Percentiles rank a stretch among this genome's conserved stretches.
Evolutionary conservation across 1,140 invertebrate genomes (phyloP).

Genomic region (Drosophila athabasca): DNA sequence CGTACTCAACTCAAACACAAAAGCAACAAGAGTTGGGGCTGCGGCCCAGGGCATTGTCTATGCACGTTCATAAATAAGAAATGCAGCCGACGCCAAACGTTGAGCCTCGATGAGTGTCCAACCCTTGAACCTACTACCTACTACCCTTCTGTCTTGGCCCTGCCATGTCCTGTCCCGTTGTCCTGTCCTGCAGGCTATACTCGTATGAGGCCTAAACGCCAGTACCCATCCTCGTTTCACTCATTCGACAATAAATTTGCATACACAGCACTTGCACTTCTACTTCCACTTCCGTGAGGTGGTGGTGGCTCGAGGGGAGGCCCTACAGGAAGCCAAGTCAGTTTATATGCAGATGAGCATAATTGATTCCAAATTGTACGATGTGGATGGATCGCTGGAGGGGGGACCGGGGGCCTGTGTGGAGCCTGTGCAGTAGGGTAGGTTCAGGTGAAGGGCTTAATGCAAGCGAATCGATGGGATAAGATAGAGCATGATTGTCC

Average conservation of each 20-base stretch:
- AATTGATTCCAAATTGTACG: constrained; percentile 76
- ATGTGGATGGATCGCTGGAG: too few species aligned
- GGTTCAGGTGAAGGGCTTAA: constrained; percentile 56
- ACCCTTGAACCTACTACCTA: constrained; percentile 13
- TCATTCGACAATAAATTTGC: constrained; percentile 78
- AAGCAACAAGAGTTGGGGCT: constrained; percentile 33
- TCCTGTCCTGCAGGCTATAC: background rate
- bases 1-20: constrained; percentile 51
- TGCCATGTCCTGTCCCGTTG: background rate
- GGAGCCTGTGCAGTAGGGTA: constrained; percentile 1
- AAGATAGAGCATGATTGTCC: constrained; percentile 56
- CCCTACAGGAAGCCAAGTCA: constrained; percentile 60
- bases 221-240: constrained; percentile 36
- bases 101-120: constrained; percentile 21
- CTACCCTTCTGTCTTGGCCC: background rate
- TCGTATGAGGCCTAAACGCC: constrained; percentile 14
- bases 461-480: constrained; percentile 49
- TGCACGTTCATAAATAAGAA: constrained; percentile 82
- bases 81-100: constrained; percentile 62
- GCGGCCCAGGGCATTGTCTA: constrained; percentile 64
- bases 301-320: constrained; percentile 19
- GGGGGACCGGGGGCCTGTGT: background rate
- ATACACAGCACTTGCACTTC: constrained; percentile 74
- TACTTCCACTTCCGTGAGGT: constrained; percentile 58
- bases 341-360: constrained; percentile 83